Evolutionary conservation across 2,113 vertebrate genomes (phyloP).

Genomic region (Arenaria interpres): DNA sequence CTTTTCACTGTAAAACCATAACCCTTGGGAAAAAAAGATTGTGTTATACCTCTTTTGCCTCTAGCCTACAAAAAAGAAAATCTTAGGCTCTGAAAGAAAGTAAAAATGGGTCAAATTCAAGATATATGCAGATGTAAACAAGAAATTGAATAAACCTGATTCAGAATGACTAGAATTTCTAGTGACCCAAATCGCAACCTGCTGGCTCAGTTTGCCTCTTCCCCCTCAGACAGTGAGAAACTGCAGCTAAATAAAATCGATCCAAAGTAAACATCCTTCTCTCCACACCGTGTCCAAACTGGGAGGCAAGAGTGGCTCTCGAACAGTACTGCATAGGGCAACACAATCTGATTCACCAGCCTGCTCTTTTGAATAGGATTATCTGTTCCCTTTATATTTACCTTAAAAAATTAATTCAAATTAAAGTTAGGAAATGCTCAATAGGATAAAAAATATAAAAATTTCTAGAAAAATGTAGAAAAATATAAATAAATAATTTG

Average conservation of each 20-base stretch:
- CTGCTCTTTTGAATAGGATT: neutral
- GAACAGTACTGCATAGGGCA: neutral
- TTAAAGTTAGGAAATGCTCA: neutral
- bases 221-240: neutral
- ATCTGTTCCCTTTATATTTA: neutral
- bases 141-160: neutral
- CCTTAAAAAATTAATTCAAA: neutral
- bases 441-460: neutral
- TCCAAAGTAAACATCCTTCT: neutral
- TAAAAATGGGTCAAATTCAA: neutral
- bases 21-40: no score
- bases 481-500: neutral
- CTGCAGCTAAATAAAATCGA: neutral
- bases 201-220: neutral
- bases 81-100: neutral
- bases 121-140: neutral
- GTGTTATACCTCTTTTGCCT: neutral
- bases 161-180: neutral
- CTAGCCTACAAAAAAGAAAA: neutral
- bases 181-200: neutral
- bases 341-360: neutral
- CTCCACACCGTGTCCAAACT: accelerated
- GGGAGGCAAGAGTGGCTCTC: neutral
- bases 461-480: neutral
- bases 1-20: neutral